Evolutionary conservation across 2,113 vertebrate species (phyloP).

Genomic region (Notiomystis cincta): DNA sequence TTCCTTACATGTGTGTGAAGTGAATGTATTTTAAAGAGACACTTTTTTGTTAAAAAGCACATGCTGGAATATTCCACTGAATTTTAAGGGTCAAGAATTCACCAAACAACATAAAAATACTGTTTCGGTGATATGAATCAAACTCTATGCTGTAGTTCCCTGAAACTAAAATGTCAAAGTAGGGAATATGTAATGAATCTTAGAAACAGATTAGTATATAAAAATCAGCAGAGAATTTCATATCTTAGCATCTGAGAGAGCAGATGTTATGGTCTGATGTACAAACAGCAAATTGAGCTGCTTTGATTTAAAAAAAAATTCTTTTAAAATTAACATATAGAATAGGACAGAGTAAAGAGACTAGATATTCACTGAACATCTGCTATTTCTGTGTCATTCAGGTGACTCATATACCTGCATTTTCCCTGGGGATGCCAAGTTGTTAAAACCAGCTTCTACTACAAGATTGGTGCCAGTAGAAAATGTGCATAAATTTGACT

Average conservation of each 20-base stretch:
- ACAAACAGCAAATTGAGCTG: not conserved
- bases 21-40: not conserved
- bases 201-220: not conserved
- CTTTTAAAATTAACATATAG: not conserved
- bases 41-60: not conserved
- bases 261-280: not conserved
- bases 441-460: not conserved
- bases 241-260: not conserved
- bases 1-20: not conserved
- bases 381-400: conserved; percentile 1
- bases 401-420: not conserved
- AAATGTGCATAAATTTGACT: not conserved
- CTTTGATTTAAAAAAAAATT: not conserved
- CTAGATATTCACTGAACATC: not conserved
- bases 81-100: not conserved
- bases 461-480: not conserved
- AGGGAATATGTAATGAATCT: not conserved
- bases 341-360: not conserved
- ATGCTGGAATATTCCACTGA: not conserved
- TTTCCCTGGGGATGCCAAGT: not conserved
- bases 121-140: not conserved
- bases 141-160: not conserved
- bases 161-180: not conserved
- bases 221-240: not conserved
- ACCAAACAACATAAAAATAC: not conserved